Percentiles rank a stretch among this genome's conserved stretches.
These are phyloP conservation scores for Cryptomyrus ogoouensis DNA, from an alignment of 2,113 vertebrate species.

Conservation along the genomic window DNA sequence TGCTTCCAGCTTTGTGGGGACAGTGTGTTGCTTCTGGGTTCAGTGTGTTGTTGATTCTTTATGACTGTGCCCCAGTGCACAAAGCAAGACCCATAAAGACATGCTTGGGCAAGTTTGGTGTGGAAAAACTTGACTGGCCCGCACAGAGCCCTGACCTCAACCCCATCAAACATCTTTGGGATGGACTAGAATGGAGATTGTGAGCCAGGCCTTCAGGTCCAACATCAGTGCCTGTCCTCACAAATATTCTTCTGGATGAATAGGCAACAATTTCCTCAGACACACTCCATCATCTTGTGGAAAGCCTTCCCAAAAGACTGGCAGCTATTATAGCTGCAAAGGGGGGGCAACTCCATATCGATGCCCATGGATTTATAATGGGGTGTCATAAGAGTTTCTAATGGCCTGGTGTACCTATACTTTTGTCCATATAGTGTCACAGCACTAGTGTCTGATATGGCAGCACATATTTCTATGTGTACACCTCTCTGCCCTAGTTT, in stretches of 20 bases:
- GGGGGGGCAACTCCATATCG: background rate
- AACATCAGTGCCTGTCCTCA: background rate
- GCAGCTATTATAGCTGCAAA: background rate
- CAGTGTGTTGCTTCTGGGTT: background rate
- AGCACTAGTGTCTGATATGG: background rate
- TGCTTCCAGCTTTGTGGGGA: background rate
- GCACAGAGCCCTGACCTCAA: background rate
- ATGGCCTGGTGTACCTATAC: background rate
- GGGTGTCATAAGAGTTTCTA: background rate
- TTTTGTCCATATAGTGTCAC: background rate
- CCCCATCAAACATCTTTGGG: background rate
- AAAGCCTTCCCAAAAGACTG: background rate
- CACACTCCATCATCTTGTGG: background rate
- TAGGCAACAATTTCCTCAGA: background rate
- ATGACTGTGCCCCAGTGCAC: background rate
- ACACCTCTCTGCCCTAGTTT: background rate
- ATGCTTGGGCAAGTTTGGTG: background rate
- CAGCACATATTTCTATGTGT: background rate
- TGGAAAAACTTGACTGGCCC: background rate
- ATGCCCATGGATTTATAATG: background rate
- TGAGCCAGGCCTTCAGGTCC: background rate
- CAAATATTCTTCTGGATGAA: background rate
- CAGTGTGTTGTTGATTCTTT: background rate
- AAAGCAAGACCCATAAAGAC: background rate
- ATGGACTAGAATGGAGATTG: background rate